Evolutionary conservation across 2,797 vertebrate genomes (phyloP), one percentile per base, ranked within the genome.

Genomic region (Takifugu ocellatus): DNA sequence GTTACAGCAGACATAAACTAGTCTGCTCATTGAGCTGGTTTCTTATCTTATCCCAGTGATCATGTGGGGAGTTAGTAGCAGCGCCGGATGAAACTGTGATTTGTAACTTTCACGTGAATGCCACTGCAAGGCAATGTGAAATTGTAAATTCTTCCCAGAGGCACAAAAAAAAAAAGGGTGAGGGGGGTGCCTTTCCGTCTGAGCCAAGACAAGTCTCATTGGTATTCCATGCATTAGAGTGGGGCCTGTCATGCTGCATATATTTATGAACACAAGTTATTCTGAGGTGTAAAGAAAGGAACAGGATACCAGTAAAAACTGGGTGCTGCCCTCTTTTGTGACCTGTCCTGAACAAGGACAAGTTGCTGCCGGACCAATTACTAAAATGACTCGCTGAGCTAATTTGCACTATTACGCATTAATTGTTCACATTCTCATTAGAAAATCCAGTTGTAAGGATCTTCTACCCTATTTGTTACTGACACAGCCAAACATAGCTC

Each of bases 261-360:
- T 75, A 78, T 81, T 82, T 81, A 83, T 84, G 86, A 82, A 73
- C 49, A 60, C 65, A 49, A 15, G 59, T 62, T 81, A 59, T 66
- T 69, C 59, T 60, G 68, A 83, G 80, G 64, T 75, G 71, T 66
- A 70, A 70, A 64, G 61, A 79, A 61, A 42, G 61, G 71, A 71
- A 49, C 25, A 12, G 70, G 17, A 56, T 53, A 61, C 49, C 31
- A 7, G 65, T 26, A 54, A 72, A 54, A 64, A 67, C 57, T 60
- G 56, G 65, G 63, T 44, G 8, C 51, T 54, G 65, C 33, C 59
- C 58, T 59, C 51, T 50, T 50, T 49, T 57, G 44, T 15, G 27
- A 63, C 64, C 63, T 36, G 61, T 49, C 72, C 74, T 27, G 50
- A 63, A 33, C 66, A 58, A n/a, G 33, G 54, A 8, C 33, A 33